Percentiles rank a stretch among this genome's conserved stretches.
These are phyloP conservation scores for Nephrotoma appendiculata DNA, from an alignment of 2,888 invertebrate genomes.

Conservation along the genomic window DNA sequence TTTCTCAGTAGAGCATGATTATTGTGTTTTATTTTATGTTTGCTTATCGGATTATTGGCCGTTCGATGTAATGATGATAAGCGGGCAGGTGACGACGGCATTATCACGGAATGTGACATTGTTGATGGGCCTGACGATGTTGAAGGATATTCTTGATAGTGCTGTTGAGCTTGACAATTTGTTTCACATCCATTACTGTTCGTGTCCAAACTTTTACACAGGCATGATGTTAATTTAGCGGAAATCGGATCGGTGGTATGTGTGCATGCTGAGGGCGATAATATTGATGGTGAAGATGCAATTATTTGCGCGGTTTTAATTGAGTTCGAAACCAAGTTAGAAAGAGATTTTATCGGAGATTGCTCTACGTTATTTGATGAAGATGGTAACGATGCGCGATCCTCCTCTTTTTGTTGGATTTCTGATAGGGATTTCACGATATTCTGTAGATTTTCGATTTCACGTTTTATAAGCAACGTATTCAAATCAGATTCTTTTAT, in stretches of 20 bases:
- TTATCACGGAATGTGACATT: background rate
- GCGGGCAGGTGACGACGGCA: background rate
- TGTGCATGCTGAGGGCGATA: constrained; percentile 10
- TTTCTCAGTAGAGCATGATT: background rate
- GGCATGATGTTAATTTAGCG: constrained; percentile 33
- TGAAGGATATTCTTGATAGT: constrained; percentile 11
- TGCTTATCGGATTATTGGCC: constrained; percentile 27
- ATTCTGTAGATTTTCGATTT: constrained; percentile 25
- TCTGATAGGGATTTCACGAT: constrained; percentile 25
- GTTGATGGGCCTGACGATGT: constrained; percentile 11
- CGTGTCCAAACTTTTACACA: constrained; percentile 28
- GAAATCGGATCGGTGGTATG: constrained; percentile 28
- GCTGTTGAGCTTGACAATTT: constrained; percentile 14
- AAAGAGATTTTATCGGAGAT: constrained; percentile 47
- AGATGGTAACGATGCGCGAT: constrained; percentile 5
- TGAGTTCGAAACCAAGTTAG: constrained; percentile 46
- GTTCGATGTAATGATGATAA: constrained; percentile 24
- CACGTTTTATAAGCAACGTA: constrained; percentile 17
- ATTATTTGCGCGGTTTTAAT: constrained; percentile 28
- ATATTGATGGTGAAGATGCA: constrained; percentile 15
- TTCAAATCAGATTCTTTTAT: constrained; percentile 2
- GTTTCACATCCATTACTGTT: constrained; percentile 15
- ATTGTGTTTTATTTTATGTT: constrained; percentile 13
- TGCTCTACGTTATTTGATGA: constrained; percentile 22
- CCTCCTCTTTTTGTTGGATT: constrained; percentile 17